These are phyloP conservation scores for Schizaphis graminum DNA, from an alignment of 2,888 invertebrate genomes.

Conservation along the genomic window DNA sequence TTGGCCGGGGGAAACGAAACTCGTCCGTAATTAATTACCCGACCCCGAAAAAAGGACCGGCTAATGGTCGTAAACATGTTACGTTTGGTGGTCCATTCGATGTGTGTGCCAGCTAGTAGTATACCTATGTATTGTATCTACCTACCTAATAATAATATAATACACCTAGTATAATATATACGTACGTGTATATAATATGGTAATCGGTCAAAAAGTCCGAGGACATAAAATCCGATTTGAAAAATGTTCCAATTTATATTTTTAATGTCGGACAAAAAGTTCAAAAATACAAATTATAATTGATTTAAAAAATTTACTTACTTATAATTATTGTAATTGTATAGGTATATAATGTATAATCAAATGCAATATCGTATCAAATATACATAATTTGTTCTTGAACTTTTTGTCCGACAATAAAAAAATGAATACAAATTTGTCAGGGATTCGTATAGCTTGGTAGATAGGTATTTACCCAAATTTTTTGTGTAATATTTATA, in stretches of 20 bases:
- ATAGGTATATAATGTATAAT: no score
- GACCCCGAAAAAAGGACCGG: constrained; percentile 56
- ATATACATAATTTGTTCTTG: no score
- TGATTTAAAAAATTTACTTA: no score
- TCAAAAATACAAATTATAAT: no score
- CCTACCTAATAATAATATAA: neutral
- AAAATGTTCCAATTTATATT: no score
- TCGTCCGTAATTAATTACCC: constrained; percentile 63
- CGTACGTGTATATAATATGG: neutral
- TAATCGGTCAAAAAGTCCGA: neutral
- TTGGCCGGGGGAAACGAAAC: constrained; percentile 45
- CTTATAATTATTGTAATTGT: no score
- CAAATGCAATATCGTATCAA: no score
- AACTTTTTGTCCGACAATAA: no score
- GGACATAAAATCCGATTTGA: no score
- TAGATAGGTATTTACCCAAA: neutral
- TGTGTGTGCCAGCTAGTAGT: neutral
- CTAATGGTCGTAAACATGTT: constrained; percentile 63
- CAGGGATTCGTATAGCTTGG: no score
- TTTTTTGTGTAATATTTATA: neutral
- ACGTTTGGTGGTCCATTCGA: constrained; percentile 48
- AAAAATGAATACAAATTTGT: no score
- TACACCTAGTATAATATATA: neutral
- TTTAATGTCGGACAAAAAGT: no score
- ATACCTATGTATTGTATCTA: neutral